A percentile compares a stretch with the other conserved stretches of the same genome.
Conservation (phyloP, 1,140 invertebrate species). For the Copidosoma floridanum region DNA sequence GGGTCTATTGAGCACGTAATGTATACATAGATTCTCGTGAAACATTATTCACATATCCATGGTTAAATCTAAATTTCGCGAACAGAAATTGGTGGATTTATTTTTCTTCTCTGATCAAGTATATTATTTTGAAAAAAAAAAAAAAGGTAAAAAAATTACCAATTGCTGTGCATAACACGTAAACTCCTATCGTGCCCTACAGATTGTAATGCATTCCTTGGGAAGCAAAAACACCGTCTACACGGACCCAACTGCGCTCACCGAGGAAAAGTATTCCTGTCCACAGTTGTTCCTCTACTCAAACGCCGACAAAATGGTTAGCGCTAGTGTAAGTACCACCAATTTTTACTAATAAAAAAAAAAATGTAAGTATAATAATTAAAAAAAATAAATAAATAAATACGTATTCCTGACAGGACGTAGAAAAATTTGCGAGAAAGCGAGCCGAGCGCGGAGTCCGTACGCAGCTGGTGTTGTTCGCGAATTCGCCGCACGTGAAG, state of each 20-base stretch:
- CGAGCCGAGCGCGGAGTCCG: conserved; percentile 61
- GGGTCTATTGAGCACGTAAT: too few species aligned
- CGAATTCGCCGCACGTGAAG: conserved; percentile 70
- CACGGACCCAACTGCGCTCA: conserved; percentile 46
- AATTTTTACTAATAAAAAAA: too few species aligned
- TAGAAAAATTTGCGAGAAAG: conserved; percentile 63
- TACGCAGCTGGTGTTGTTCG: conserved; percentile 64
- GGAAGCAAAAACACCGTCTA: conserved; percentile 34
- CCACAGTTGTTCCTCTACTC: conserved; percentile 77
- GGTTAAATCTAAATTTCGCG: too few species aligned
- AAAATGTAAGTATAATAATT: too few species aligned
- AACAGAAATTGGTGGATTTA: too few species aligned
- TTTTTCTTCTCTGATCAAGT: too few species aligned
- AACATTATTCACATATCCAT: too few species aligned
- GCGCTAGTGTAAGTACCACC: conserved; percentile 56
- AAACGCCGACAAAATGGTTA: conserved; percentile 65
- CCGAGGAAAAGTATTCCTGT: conserved; percentile 56
- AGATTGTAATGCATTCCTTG: conserved; percentile 39
- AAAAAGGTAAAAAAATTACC: neutral
- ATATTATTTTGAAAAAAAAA: too few species aligned
- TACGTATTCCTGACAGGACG: conserved; percentile 53
- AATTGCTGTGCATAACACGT: neutral
- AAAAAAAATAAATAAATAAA: conserved; percentile 1
- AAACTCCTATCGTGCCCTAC: too few species aligned
- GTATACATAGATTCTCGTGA: too few species aligned